Evolutionary conservation across 2,888 invertebrate genomes (phyloP).

Genomic region (Geophilus truncorum): DNA sequence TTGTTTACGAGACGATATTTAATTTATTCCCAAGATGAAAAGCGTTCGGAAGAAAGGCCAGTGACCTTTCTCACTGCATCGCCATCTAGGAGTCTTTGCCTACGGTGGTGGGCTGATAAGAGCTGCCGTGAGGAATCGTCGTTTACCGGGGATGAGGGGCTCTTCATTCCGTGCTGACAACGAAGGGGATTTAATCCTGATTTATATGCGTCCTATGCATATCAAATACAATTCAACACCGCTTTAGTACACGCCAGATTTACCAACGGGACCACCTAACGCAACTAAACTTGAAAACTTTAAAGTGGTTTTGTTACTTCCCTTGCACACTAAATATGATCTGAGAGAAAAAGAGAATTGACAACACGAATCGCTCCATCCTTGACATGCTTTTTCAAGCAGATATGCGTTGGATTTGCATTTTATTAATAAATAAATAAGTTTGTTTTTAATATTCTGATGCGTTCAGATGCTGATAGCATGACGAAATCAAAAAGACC

Average conservation of each 20-base stretch:
- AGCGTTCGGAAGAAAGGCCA: constrained; percentile 21
- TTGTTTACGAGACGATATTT: constrained; percentile 21
- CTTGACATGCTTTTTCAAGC: not conserved
- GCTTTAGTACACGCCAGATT: not conserved
- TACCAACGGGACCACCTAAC: not conserved
- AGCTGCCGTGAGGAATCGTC: constrained; percentile 10
- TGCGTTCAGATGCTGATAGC: too few relatives aligned
- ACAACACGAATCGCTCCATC: too few relatives aligned
- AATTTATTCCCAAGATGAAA: constrained; percentile 27
- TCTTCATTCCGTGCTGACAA: constrained; percentile 18
- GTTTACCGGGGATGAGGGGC: constrained; percentile 21
- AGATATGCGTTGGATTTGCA: not conserved
- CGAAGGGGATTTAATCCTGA: constrained; percentile 20
- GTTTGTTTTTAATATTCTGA: too few relatives aligned
- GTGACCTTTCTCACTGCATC: constrained; percentile 20
- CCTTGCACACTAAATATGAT: not conserved
- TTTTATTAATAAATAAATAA: too few relatives aligned
- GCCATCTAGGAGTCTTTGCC: constrained; percentile 20
- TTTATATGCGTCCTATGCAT: constrained; percentile 24
- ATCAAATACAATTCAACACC: constrained; percentile 17
- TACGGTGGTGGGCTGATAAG: constrained; percentile 27
- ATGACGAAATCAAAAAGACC: not conserved
- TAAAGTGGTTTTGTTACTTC: too few relatives aligned
- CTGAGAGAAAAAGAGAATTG: not conserved
- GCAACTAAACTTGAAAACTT: not conserved